A percentile compares a stretch with the other conserved stretches of the same genome.
Conservation (phyloP, 2,113 vertebrate species). For the Rissa tridactyla region DNA sequence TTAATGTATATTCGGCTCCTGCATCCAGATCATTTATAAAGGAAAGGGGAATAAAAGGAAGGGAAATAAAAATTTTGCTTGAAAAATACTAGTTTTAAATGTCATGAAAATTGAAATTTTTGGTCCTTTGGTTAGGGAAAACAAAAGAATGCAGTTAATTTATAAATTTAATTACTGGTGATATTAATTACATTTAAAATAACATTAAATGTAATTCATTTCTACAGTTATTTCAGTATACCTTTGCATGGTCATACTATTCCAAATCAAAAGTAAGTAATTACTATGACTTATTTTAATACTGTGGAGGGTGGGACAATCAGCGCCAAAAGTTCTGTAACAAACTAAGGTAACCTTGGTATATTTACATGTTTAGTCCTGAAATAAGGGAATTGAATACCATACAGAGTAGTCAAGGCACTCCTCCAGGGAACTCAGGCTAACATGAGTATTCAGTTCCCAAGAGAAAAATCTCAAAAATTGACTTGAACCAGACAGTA, state of each 20-base stretch:
- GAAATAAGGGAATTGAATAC: background rate
- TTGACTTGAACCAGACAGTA: background rate
- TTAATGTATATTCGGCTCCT: fast-evolving
- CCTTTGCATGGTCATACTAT: background rate
- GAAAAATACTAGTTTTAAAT: background rate
- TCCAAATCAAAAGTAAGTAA: background rate
- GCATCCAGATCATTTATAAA: background rate
- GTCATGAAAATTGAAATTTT: background rate
- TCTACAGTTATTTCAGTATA: background rate
- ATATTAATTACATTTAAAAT: background rate
- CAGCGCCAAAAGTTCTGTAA: background rate
- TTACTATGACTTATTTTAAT: background rate
- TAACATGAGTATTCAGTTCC: background rate
- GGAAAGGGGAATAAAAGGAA: background rate
- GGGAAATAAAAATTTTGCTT: background rate
- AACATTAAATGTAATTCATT: background rate
- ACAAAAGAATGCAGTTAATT: background rate
- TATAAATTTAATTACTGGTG: background rate
- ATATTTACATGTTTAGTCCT: background rate
- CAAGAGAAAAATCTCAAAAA: background rate
- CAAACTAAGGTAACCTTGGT: background rate
- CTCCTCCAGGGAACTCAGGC: background rate
- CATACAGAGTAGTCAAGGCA: background rate
- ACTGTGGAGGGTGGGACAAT: background rate
- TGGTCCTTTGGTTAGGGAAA: background rate